These are phyloP conservation scores for Bubo scandiacus DNA, from an alignment of 2,113 vertebrate species.

Conservation along the genomic window DNA sequence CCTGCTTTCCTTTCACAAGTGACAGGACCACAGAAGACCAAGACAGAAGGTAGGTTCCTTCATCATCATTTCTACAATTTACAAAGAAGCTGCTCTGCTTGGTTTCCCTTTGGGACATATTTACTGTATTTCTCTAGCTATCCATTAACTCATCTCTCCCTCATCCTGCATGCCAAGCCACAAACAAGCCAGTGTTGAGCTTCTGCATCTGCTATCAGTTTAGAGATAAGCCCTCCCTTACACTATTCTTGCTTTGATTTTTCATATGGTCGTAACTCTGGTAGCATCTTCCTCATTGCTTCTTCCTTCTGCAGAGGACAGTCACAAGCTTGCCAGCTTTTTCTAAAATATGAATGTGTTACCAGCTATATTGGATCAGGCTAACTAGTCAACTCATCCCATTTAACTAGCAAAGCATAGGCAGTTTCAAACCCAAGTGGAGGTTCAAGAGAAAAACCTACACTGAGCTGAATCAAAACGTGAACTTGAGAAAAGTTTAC, in stretches of 20 bases:
- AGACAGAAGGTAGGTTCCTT: background rate
- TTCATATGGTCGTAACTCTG: background rate
- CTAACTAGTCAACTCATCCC: background rate
- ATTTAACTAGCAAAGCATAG: background rate
- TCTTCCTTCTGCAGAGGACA: background rate
- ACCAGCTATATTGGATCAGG: background rate
- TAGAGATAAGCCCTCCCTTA: background rate
- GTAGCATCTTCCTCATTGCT: background rate
- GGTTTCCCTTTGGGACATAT: background rate
- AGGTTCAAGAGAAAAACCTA: background rate
- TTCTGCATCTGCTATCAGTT: background rate
- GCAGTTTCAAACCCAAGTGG: background rate
- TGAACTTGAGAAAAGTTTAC: background rate
- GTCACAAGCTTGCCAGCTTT: background rate
- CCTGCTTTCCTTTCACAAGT: background rate
- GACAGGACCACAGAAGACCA: background rate
- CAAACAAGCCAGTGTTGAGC: background rate
- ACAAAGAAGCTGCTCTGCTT: background rate
- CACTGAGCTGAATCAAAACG: background rate
- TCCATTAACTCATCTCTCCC: background rate
- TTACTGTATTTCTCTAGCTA: background rate
- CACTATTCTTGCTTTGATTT: background rate
- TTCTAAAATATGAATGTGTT: background rate
- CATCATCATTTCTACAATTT: background rate
- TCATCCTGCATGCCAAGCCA: background rate